A percentile compares a stretch with the other conserved stretches of the same genome.
phyloP scores from a whole-genome alignment of 2,888 invertebrate genomes.

The Chromoteleia sp. region DNA sequence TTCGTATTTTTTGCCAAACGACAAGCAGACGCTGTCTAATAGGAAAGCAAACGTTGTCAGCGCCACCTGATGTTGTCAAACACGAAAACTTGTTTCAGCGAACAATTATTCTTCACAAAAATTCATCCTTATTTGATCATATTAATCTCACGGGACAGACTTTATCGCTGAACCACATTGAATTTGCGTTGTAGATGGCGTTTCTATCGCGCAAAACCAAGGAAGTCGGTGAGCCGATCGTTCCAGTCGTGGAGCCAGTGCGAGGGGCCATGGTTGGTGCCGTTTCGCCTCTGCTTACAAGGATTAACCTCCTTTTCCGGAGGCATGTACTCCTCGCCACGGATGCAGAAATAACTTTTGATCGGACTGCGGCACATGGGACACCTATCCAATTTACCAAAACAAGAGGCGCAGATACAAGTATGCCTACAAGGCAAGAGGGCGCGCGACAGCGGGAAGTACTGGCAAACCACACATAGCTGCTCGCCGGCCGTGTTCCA shows the following conservation, averaged over 20 bases:
- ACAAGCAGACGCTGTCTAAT: constrained; percentile 17
- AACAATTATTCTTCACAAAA: background rate
- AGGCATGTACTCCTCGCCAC: constrained; percentile 91
- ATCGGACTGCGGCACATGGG: constrained; percentile 95
- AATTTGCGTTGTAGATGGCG: background rate
- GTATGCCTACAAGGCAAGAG: constrained; percentile 94
- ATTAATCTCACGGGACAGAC: background rate
- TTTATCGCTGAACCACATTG: background rate
- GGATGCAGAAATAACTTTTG: constrained; percentile 93
- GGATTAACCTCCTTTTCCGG: constrained; percentile 82
- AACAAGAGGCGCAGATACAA: constrained; percentile 93
- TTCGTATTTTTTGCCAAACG: background rate
- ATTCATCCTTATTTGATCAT: background rate
- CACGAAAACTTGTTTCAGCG: constrained; percentile 3
- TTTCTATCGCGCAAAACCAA: constrained; percentile 88
- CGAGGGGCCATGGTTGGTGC: constrained; percentile 82
- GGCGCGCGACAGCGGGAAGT: constrained; percentile 91
- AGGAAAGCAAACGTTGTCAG: constrained; percentile 17
- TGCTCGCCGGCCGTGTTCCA: constrained; percentile 87
- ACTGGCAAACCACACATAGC: constrained; percentile 93
- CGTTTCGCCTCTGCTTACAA: constrained; percentile 83
- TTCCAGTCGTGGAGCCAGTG: constrained; percentile 88
- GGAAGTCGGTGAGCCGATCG: constrained; percentile 90
- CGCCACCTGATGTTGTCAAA: constrained; percentile 20
- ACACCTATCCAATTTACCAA: constrained; percentile 92